Base-by-base conservation (phyloP, 2,113 vertebrate genomes). In the Poeciliopsis prolifica region DNA sequence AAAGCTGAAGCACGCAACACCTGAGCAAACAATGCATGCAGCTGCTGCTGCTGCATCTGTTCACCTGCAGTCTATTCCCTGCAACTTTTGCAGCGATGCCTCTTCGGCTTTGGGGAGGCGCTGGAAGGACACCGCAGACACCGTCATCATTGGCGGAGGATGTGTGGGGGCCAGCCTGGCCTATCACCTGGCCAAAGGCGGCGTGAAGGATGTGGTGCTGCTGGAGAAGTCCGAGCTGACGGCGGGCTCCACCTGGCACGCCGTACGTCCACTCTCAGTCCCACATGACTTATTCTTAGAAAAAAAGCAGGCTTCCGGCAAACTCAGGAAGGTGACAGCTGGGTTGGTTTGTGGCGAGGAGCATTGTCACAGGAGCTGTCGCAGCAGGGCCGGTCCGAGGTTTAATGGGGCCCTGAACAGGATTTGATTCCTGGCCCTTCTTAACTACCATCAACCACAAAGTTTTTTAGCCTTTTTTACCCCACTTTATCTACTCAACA, bases 191-290 rank as follows among this genome's bases (percentile, higher is more conserved):
- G 96, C 97, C 88, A 99, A 98, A 91, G 95, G 93, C 3, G 98
- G 97, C 60, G 93, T 97, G 96, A 97, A 95, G 80, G 96, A 98
- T 48, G 97, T 99, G 80, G 93, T 99, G 70, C 94, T 99, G 35
- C 92, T 99, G 79, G 98, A 99, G 93, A 99, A 98, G 88, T 96
- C 97, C 0, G 97, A 99, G 85, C 96, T 99, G 86, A 99, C 98
- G 1, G 97, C 98, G 66, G 98, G 98, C 74, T 99, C 97, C 79
- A 99, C 98, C 28, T 99, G 97, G 98, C 98, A 99, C 2, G 98
- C 98, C 90, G 98, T 99, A 97, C 87, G 96, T 87, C 30, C 3
- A 3, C 8, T 40, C 26, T n/a, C n/a, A 58, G 24, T 58, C 22
- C 19, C 22, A 58, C 3, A 58, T 58, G 17, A 58, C n/a, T 10